Evolutionary conservation across 35 echinoderm and acorn worm species (phyloP).

Genomic region (Amphiura filiformis): DNA sequence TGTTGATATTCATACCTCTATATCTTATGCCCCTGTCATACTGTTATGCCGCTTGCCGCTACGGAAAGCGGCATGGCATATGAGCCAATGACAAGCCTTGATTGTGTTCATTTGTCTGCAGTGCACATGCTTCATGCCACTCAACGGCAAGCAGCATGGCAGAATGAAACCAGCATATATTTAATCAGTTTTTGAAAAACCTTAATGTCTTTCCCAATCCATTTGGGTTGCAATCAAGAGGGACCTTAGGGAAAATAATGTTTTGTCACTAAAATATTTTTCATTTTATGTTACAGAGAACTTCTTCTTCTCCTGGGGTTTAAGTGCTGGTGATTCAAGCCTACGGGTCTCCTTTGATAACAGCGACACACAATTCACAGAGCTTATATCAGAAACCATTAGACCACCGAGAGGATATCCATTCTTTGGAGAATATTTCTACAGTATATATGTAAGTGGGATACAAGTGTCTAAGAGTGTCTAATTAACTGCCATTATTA

Average conservation of each 20-base stretch:
- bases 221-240: conserved; percentile 23
- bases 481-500: neutral
- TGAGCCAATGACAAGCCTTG: too few species aligned
- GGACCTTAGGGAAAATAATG: conserved; percentile 42
- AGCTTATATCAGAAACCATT: conserved; percentile 52
- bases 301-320: conserved; percentile 47
- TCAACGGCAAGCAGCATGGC: too few species aligned
- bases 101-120: too few species aligned
- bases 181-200: too few species aligned
- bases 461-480: neutral
- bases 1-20: too few species aligned
- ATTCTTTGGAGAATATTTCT: conserved; percentile 48
- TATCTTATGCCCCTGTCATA: too few species aligned
- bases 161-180: too few species aligned
- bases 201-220: too few species aligned
- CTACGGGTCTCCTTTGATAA: conserved; percentile 16
- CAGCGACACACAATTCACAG: conserved; percentile 17
- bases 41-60: too few species aligned
- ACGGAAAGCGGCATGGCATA: too few species aligned
- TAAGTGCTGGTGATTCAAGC: conserved; percentile 15
- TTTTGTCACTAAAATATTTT: too few species aligned
- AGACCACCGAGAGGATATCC: conserved; percentile 36
- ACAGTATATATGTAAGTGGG: conserved; percentile 66
- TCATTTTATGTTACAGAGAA: conserved; percentile 22
- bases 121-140: too few species aligned